A percentile compares a stretch with the other conserved stretches of the same genome.
Conservation (phyloP, 2,797 vertebrate genomes). For the Karalla daura region DNA sequence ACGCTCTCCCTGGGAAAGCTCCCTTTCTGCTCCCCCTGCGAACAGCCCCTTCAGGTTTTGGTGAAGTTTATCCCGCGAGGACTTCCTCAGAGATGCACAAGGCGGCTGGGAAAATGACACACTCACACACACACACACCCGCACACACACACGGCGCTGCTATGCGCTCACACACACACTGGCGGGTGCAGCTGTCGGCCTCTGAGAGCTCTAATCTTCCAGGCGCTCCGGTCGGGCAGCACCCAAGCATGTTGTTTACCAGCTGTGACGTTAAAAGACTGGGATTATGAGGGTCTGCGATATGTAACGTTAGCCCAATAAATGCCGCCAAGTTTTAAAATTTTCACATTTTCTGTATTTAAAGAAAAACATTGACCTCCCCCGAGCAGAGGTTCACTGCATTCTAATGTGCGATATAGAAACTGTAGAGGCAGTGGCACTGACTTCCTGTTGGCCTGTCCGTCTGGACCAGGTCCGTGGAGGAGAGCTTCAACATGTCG, state of each 20-base stretch:
- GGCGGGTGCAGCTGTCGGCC: slow-evolving; percentile 45
- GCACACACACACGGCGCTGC: no score
- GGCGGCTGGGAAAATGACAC: slow-evolving; percentile 53
- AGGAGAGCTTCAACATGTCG: slow-evolving; percentile 99
- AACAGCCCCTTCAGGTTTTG: slow-evolving; percentile 25
- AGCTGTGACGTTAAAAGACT: slow-evolving; percentile 5
- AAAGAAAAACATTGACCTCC: not conserved
- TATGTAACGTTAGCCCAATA: not conserved
- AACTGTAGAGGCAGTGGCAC: not conserved
- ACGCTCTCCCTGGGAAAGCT: not conserved
- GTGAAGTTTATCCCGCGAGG: slow-evolving; percentile 45
- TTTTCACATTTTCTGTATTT: no score
- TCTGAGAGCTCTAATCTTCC: slow-evolving; percentile 31
- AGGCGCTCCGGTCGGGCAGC: slow-evolving; percentile 17
- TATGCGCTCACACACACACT: slow-evolving; percentile 20
- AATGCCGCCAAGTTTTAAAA: not conserved
- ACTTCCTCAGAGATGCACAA: slow-evolving; percentile 57
- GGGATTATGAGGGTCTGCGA: not conserved
- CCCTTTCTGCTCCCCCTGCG: not conserved
- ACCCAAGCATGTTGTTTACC: slow-evolving; percentile 43
- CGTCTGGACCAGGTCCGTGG: slow-evolving; percentile 88
- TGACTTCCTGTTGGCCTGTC: not conserved
- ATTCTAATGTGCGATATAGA: not conserved
- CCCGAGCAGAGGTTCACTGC: no score
- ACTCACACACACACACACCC: no score